Conservation (phyloP, 2,888 invertebrate species). For the Gasteruption jaculator region DNA sequence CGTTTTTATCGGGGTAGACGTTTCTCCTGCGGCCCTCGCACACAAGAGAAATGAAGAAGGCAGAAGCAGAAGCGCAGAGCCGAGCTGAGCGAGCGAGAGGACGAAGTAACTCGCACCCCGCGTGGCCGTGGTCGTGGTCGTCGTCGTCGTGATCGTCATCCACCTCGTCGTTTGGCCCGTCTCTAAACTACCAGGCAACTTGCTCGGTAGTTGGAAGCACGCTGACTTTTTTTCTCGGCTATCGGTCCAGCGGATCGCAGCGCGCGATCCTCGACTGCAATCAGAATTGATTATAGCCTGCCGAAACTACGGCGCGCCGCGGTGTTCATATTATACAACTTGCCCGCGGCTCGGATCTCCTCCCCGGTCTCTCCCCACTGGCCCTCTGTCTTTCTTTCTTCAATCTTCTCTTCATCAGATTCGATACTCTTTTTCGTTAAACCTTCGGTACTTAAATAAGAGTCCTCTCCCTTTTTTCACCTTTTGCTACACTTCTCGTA, state of each 20-base stretch:
- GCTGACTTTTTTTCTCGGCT: constrained; percentile 45
- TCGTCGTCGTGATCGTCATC: constrained; percentile 14
- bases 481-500: no score
- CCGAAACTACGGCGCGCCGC: constrained; percentile 48
- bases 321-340: constrained; percentile 45
- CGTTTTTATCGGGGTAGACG: constrained; percentile 33
- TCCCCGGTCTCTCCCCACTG: constrained; percentile 5
- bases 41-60: constrained; percentile 19
- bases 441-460: no score
- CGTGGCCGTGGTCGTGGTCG: constrained; percentile 13
- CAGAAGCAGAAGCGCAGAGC: constrained; percentile 10
- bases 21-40: constrained; percentile 19
- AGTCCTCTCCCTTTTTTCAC: no score
- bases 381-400: constrained; percentile 18
- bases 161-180: constrained; percentile 16
- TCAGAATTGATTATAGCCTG: constrained; percentile 52
- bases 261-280: constrained; percentile 48
- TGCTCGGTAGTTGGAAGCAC: constrained; percentile 44
- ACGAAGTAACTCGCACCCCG: constrained; percentile 5
- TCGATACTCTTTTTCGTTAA: no score
- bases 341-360: constrained; percentile 32
- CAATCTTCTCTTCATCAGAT: constrained; percentile 22
- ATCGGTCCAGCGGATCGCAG: constrained; percentile 46
- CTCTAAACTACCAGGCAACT: constrained; percentile 20
- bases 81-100: constrained; percentile 13